Evolutionary conservation across 2,888 invertebrate genomes (phyloP).

Genomic region (Acrobasis suavella): DNA sequence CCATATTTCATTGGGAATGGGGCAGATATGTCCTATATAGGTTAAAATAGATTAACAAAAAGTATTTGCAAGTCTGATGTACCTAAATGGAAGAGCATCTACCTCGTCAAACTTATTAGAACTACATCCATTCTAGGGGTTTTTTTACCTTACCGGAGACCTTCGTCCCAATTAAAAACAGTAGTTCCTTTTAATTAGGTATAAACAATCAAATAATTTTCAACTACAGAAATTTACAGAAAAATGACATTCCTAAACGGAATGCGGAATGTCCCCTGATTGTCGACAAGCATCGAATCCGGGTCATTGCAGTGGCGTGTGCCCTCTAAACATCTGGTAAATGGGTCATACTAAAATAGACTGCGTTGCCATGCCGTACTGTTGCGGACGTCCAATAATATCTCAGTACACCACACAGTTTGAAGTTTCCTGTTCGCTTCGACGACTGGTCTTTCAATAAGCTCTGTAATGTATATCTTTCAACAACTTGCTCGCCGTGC

Average conservation of each 20-base stretch:
- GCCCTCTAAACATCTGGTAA: slow-evolving; percentile 50
- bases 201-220: too few relatives aligned
- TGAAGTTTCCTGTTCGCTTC: neutral
- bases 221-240: neutral
- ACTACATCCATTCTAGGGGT: too few relatives aligned
- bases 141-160: too few relatives aligned
- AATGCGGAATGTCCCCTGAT: slow-evolving; percentile 22
- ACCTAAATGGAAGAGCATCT: too few relatives aligned
- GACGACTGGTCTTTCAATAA: neutral
- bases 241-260: slow-evolving; percentile 1
- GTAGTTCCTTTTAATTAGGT: too few relatives aligned
- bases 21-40: too few relatives aligned
- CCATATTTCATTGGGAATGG: too few relatives aligned
- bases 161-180: too few relatives aligned
- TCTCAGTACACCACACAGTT: neutral
- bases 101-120: too few relatives aligned
- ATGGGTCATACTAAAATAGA: slow-evolving; percentile 58
- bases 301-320: slow-evolving; percentile 57
- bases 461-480: neutral
- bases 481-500: neutral
- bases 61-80: too few relatives aligned
- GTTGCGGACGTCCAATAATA: neutral
- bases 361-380: slow-evolving; percentile 43
- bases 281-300: slow-evolving; percentile 43
- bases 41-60: too few relatives aligned